A percentile compares a stretch with the other conserved stretches of the same genome.
phyloP scores from a whole-genome alignment of 2,797 vertebrate species.

The Picus viridis region DNA sequence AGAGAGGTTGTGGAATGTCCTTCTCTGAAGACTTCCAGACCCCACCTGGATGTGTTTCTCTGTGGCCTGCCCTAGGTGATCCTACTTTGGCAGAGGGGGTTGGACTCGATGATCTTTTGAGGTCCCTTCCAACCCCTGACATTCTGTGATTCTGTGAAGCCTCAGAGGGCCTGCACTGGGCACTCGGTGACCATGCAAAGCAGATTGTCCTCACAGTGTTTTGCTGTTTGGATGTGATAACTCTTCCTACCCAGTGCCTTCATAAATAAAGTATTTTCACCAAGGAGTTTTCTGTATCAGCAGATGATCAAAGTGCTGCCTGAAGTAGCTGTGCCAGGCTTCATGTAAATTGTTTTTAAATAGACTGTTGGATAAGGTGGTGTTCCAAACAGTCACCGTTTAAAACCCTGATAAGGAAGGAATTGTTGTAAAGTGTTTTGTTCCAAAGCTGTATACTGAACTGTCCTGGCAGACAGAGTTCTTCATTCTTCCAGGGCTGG shows the following conservation, averaged over 20 bases:
- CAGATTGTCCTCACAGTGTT: background rate
- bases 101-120: too few species aligned
- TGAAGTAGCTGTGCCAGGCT: background rate
- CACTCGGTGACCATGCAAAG: background rate
- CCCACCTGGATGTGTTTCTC: too few species aligned
- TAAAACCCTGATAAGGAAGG: constrained; percentile 45
- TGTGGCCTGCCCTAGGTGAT: too few species aligned
- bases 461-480: background rate
- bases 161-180: background rate
- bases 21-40: too few species aligned
- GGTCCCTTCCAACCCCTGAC: too few species aligned
- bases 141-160: background rate
- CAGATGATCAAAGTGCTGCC: background rate
- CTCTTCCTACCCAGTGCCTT: background rate
- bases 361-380: background rate
- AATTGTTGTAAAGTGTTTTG: constrained; percentile 30
- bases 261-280: background rate
- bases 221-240: background rate
- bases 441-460: background rate
- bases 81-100: too few species aligned
- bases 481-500: background rate
- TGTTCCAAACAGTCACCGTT: background rate
- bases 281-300: background rate
- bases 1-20: too few species aligned
- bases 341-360: constrained; percentile 27